Percentiles rank a stretch among this genome's conserved stretches.
phyloP scores from a whole-genome alignment of 1,140 invertebrate genomes.

The Mesaphorura yosii region DNA sequence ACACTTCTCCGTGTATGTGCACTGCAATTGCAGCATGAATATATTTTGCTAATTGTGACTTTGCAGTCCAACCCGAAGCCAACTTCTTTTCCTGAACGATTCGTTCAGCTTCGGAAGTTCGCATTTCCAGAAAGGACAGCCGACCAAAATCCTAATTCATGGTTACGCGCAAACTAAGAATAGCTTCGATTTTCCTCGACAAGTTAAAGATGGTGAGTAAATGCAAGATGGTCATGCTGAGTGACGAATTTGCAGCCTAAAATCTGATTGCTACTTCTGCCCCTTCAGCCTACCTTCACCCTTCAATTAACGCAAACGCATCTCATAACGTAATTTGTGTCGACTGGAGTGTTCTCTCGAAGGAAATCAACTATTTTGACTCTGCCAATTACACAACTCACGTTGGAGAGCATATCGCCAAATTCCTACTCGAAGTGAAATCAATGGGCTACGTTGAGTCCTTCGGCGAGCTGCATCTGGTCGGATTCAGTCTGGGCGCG shows the following conservation, averaged over 20 bases:
- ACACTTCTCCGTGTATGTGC: no score
- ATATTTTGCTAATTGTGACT: no score
- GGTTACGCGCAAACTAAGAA: slow-evolving; percentile 13
- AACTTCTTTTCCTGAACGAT: slow-evolving; percentile 13
- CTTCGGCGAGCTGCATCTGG: slow-evolving; percentile 31
- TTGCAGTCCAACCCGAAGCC: background rate
- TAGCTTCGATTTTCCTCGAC: slow-evolving; percentile 15
- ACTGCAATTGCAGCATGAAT: no score
- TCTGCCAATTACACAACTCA: slow-evolving; percentile 14
- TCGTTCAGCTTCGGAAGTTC: slow-evolving; percentile 3
- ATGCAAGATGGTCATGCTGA: no score
- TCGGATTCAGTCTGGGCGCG: slow-evolving; percentile 33
- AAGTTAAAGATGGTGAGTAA: slow-evolving; percentile 9
- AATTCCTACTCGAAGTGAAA: slow-evolving; percentile 16
- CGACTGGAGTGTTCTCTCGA: slow-evolving; percentile 17
- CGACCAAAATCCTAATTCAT: slow-evolving; percentile 18
- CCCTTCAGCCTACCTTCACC: no score
- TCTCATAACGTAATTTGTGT: slow-evolving; percentile 16
- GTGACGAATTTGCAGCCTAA: no score
- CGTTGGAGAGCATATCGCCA: slow-evolving; percentile 17
- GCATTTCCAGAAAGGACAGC: background rate
- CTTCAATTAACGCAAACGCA: background rate
- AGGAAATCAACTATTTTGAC: slow-evolving; percentile 17
- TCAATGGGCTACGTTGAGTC: background rate
- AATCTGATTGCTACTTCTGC: no score